These are phyloP conservation scores for Dorcus hopei DNA, from an alignment of 2,888 invertebrate genomes.

Conservation along the genomic window DNA sequence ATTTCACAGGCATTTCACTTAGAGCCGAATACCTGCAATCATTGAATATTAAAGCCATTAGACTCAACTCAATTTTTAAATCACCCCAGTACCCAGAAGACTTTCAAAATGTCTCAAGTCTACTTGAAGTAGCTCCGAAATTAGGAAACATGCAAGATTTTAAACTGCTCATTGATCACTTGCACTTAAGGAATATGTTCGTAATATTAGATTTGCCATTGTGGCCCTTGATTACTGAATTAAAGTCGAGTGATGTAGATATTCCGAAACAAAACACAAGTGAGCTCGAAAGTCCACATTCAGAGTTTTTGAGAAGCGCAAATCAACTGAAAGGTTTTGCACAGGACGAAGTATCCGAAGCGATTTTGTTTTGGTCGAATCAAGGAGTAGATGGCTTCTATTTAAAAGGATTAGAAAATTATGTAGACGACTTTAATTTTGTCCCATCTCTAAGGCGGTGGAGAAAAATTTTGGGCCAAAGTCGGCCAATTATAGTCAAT, in stretches of 20 bases:
- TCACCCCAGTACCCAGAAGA: slow-evolving; percentile 71
- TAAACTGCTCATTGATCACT: slow-evolving; percentile 50
- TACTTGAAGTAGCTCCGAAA: slow-evolving; percentile 63
- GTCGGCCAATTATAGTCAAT: slow-evolving; percentile 66
- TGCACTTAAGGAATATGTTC: slow-evolving; percentile 70
- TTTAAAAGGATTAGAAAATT: slow-evolving; percentile 72
- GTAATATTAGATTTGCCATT: slow-evolving; percentile 77
- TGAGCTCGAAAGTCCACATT: slow-evolving; percentile 21
- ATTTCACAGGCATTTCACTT: slow-evolving; percentile 71
- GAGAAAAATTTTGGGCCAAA: slow-evolving; percentile 63
- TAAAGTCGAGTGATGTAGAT: slow-evolving; percentile 27
- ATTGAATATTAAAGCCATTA: slow-evolving; percentile 68
- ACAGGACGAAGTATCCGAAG: slow-evolving; percentile 54
- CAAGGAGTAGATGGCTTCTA: slow-evolving; percentile 87
- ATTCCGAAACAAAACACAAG: slow-evolving; percentile 24
- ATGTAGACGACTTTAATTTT: slow-evolving; percentile 60
- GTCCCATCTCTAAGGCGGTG: slow-evolving; percentile 60
- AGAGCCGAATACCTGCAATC: slow-evolving; percentile 68
- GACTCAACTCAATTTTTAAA: slow-evolving; percentile 79
- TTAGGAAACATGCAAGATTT: slow-evolving; percentile 72
- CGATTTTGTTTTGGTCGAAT: slow-evolving; percentile 67
- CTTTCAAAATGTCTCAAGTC: slow-evolving; percentile 65
- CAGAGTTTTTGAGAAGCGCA: slow-evolving; percentile 27
- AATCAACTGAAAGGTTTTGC: slow-evolving; percentile 1
- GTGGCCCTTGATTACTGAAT: slow-evolving; percentile 50